These are phyloP conservation scores for Xestia c-nigrum DNA, from an alignment of 2,888 invertebrate species.

Conservation along the genomic window DNA sequence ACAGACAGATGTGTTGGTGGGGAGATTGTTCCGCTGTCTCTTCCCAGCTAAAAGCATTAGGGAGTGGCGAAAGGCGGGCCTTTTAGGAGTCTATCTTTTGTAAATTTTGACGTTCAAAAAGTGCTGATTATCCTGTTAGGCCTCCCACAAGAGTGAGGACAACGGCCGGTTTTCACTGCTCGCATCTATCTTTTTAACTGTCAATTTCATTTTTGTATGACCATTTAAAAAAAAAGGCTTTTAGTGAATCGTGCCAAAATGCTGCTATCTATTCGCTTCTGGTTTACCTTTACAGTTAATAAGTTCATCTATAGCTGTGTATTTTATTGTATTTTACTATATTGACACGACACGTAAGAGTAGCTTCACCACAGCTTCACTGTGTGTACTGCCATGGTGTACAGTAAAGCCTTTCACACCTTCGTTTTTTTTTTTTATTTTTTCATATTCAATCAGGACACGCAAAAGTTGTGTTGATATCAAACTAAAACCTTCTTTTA, in stretches of 20 bases:
- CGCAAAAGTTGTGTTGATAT: not conserved
- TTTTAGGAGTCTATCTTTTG: not conserved
- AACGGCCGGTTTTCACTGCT: constrained; percentile 4
- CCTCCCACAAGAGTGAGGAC: not conserved
- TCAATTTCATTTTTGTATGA: not conserved
- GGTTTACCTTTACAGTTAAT: not conserved
- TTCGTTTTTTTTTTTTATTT: not conserved
- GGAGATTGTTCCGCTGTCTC: not conserved
- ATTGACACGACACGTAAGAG: not conserved
- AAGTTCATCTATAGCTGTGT: not conserved
- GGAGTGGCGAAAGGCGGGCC: not conserved
- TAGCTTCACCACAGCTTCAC: not conserved
- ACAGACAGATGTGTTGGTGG: not conserved
- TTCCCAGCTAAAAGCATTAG: not conserved
- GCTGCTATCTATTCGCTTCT: not conserved
- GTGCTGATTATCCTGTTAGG: not conserved
- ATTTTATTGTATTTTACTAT: not conserved
- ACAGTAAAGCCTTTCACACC: not conserved
- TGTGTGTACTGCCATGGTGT: too few relatives aligned
- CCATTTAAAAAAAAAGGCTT: not conserved
- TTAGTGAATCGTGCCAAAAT: not conserved
- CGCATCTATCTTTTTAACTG: constrained; percentile 5
- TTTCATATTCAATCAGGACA: not conserved
- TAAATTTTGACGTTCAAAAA: not conserved
- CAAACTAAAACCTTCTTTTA: not conserved